Conservation (phyloP, 2,113 vertebrate genomes). For the Corydoras sp. region DNA sequence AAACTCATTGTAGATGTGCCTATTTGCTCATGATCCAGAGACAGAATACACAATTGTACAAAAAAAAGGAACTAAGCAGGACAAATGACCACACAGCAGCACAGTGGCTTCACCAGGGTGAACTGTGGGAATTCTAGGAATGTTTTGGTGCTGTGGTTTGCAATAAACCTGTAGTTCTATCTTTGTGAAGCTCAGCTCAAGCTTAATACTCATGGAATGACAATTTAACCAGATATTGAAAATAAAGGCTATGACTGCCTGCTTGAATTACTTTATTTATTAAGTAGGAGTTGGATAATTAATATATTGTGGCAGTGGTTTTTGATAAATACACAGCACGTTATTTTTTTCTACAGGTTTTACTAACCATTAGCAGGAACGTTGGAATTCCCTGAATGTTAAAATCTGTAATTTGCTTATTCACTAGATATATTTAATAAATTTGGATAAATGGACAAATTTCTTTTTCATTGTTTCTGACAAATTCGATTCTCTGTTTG, state of each 20-base stretch:
- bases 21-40: conserved; percentile 20
- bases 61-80: conserved; percentile 16
- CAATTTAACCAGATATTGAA: conserved; percentile 26
- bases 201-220: conserved; percentile 19
- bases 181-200: not conserved
- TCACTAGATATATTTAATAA: no score
- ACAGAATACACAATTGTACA: conserved; percentile 7
- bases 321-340: no score
- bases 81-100: conserved; percentile 20
- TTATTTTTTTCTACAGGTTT: no score
- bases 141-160: conserved; percentile 30
- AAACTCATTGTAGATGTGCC: conserved; percentile 25
- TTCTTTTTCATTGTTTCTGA: no score
- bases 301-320: not conserved
- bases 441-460: no score
- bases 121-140: conserved; percentile 26
- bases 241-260: conserved; percentile 8
- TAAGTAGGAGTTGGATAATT: not conserved
- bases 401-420: no score
- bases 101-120: conserved; percentile 28
- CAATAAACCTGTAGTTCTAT: conserved; percentile 22
- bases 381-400: no score
- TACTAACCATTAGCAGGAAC: no score
- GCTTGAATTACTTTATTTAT: not conserved
- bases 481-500: no score